Evolutionary conservation across 1,140 invertebrate species (phyloP), one percentile per base, ranked within the genome.

Genomic region (Drosophila repleta): DNA sequence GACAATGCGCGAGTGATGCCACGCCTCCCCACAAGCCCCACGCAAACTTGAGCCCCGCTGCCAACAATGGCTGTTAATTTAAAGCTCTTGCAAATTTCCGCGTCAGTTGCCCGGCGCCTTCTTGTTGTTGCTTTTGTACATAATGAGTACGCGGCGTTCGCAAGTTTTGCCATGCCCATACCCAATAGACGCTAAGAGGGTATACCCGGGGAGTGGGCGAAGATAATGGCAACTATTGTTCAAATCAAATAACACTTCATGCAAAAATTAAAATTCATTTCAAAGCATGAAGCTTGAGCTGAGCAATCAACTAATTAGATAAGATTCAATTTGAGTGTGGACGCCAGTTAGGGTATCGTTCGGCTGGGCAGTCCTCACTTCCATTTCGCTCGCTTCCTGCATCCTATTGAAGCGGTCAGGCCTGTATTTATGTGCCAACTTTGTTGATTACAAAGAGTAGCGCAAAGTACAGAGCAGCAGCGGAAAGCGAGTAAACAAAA

Each of bases 51-150:
- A 20, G 24, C n/a, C 51, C 8, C 15, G 11, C 52, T 35, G 10
- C 5, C 21, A 29, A 39, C 32, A 66, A 73, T 81, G 71, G 68
- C 48, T 66, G 76, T 73, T 87, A 87, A 88, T 88, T 88, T 88
- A 76, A 88, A 76, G 79, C 83, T 67, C 80, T 87, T 68, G 75
- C 82, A 79, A 84, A 82, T 87, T 87, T 87, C 71, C 75, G 82
- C 77, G 65, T 74, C 81, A 80, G 68, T 62, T 74, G 57, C 39
- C 77, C 69, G 13, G 41, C 63, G 57, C 69, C 51, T 82, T 75
- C 51, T 82, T 75, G 60, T 76, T 82, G 66, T 72, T 80, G 39
- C 17, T 49, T 35, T 48, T 43, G 37, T 39, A 55, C 62, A 76
- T 84, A 84, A 85, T 87, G 83, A 85, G 69, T 64, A 51, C 43